Evolutionary conservation across 2,113 vertebrate species (phyloP).

Genomic region (Vulpes vulpes): DNA sequence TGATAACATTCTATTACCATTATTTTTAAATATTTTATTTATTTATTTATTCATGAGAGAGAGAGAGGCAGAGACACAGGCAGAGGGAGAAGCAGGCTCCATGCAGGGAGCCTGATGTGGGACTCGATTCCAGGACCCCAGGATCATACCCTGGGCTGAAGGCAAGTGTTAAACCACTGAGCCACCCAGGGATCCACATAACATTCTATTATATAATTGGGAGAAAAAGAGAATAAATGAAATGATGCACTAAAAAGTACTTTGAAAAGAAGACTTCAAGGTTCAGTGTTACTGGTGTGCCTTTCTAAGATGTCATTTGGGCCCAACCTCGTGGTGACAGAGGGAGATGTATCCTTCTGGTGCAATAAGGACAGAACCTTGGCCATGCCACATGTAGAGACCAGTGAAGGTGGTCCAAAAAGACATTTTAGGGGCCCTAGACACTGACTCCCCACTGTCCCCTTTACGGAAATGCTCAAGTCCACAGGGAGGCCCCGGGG

Average conservation of each 20-base stretch:
- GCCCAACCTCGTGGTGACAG: neutral
- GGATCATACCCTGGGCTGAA: no score
- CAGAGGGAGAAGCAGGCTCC: no score
- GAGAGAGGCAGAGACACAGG: no score
- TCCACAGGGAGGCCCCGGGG: neutral
- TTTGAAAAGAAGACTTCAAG: conserved; percentile 24
- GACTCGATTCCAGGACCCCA: no score
- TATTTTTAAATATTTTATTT: no score
- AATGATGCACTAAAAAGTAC: neutral
- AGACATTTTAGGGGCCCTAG: neutral
- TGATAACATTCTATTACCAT: neutral
- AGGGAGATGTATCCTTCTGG: neutral
- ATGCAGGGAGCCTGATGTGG: no score
- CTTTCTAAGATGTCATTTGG: neutral
- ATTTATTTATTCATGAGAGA: no score
- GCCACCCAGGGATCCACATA: neutral
- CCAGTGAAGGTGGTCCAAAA: neutral
- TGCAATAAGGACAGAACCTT: neutral
- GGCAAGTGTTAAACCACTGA: no score
- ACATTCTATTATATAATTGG: neutral
- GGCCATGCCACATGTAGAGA: neutral
- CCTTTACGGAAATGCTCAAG: neutral
- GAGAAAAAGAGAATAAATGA: neutral
- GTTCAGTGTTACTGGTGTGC: neutral
- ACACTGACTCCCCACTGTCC: no score